Evolutionary conservation across 2,113 vertebrate genomes (phyloP), one percentile per base, ranked within the genome.

Genomic region (Lasiurus borealis): DNA sequence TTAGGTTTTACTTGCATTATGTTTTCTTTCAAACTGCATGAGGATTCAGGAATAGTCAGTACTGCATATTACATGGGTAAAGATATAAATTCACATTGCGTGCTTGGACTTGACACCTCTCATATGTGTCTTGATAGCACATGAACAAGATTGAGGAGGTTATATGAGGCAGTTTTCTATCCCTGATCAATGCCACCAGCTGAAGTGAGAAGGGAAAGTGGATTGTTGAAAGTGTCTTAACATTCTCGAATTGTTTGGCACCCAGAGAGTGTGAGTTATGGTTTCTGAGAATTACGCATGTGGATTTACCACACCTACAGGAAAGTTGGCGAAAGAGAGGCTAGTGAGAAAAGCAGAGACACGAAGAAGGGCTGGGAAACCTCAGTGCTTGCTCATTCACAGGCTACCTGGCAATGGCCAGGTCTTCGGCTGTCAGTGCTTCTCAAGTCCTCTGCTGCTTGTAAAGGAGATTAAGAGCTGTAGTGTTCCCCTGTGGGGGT

Each of bases 401-500:
- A 21, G 88, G 69, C 34, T 88, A 34, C 62, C 21, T 66, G 57
- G 73, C 46, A 52, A 21, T 0, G 16, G 21, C 23, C 11, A 50
- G 50, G 80, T 21, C 68, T 18, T 68, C 40, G 7, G 40, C 54
- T 62, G 8, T 59, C 12, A 0, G 91, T 85, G 29, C 81, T 75
- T 87, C 50, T 95, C 71, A 62, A 77, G 46, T 69, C 62, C 21
- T 44, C 34, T 76, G 81, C 25, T 83, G 72, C 82, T 96, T 95
- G 93, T 88, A 50, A 96, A 97, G 90, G 90, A 94, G 77, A 93
- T 96, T 93, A 93, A 93, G 90, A 66, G 57, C 78, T n/a, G 4
- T 85, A 92, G 54, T 21, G 31, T 34, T 95, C 93, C 82, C 93
- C 0, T 0, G 21, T 75, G 85, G 40, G 34, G 36, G 36, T 80